These are phyloP conservation scores for Upupa epops DNA, from an alignment of 2,113 vertebrate genomes.

Conservation along the genomic window DNA sequence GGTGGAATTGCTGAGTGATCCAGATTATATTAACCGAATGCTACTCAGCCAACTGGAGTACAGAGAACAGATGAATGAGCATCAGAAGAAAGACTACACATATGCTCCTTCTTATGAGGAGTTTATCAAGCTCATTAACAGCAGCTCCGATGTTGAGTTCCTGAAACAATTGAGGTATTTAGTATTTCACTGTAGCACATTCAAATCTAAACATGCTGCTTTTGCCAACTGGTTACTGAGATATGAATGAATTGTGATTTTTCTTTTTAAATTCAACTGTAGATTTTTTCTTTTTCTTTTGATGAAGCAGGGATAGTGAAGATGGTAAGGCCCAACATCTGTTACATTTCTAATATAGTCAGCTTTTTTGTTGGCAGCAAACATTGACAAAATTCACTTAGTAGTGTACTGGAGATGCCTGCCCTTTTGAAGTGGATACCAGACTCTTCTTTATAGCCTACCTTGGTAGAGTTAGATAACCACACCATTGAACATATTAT, in stretches of 20 bases:
- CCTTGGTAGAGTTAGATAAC: neutral
- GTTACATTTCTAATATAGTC: neutral
- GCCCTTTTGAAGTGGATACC: neutral
- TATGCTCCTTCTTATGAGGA: conserved; percentile 98
- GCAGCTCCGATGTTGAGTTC: conserved; percentile 91
- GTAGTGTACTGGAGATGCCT: neutral
- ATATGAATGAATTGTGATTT: neutral
- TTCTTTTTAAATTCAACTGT: neutral
- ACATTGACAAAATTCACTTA: neutral
- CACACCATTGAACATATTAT: too few species aligned
- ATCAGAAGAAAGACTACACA: conserved; percentile 96
- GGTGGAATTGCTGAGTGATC: conserved; percentile 93
- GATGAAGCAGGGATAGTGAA: neutral
- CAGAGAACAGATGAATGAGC: conserved; percentile 91
- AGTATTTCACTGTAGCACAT: neutral
- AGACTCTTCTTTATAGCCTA: neutral
- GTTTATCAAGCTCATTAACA: conserved; percentile 97
- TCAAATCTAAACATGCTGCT: neutral
- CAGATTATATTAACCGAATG: conserved; percentile 95
- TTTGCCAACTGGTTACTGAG: neutral
- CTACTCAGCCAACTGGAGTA: conserved; percentile 92
- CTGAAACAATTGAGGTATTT: conserved; percentile 95
- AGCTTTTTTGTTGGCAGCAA: conserved; percentile 5
- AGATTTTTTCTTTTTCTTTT: neutral
- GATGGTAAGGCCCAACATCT: neutral